phyloP scores from a whole-genome alignment of 2,888 invertebrate genomes.

The Drosophila algonquin region DNA sequence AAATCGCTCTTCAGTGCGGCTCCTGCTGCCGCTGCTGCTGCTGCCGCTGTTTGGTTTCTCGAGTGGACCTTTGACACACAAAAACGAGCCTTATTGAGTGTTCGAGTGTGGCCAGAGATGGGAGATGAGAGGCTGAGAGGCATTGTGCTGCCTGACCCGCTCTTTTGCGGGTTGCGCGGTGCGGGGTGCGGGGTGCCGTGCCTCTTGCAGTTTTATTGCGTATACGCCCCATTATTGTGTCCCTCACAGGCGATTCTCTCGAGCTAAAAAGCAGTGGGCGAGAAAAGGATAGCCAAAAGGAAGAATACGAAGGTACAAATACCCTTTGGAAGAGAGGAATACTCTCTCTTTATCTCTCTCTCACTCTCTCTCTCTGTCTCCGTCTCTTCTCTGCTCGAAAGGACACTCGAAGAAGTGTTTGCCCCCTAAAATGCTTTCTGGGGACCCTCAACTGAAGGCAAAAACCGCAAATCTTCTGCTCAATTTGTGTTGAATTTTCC shows the following conservation, averaged over 20 bases:
- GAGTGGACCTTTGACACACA: constrained; percentile 69
- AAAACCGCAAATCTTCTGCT: constrained; percentile 49
- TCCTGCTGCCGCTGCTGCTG: constrained; percentile 13
- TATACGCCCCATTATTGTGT: constrained; percentile 59
- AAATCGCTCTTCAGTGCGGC: constrained; percentile 12
- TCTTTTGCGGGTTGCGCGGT: not conserved
- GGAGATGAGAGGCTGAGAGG: constrained; percentile 2
- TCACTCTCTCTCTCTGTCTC: too few relatives aligned
- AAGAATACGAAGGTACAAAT: too few relatives aligned
- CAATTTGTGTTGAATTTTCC: constrained; percentile 48
- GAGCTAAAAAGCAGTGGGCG: too few relatives aligned
- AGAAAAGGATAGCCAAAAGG: too few relatives aligned
- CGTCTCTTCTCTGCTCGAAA: too few relatives aligned
- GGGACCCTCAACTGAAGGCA: not conserved
- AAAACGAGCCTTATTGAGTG: constrained; percentile 54
- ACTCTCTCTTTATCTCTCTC: too few relatives aligned
- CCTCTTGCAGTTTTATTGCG: constrained; percentile 68
- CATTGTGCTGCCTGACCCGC: constrained; percentile 35
- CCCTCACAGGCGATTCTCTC: too few relatives aligned
- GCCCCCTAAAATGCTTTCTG: not conserved
- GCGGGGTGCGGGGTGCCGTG: too few relatives aligned
- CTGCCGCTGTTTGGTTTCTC: constrained; percentile 55
- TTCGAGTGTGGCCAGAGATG: constrained; percentile 38
- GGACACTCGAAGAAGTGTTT: not conserved
- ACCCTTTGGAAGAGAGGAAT: too few relatives aligned